Base-by-base conservation (phyloP, 2,113 vertebrate genomes). In the Sapajus apella region DNA sequence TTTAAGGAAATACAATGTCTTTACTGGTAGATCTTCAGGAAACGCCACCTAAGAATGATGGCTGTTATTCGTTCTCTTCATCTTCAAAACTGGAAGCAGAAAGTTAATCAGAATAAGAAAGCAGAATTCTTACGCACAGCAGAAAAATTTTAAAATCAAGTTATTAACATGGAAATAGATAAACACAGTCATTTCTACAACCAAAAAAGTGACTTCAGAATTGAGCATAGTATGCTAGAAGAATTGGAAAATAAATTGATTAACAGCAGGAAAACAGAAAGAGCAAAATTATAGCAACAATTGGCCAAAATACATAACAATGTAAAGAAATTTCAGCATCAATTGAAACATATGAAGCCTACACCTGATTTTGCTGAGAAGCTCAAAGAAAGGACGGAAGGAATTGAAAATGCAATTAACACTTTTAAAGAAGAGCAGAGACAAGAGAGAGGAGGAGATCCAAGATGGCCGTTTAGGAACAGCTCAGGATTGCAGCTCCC, bases 321-420 rank as follows among this genome's bases (percentile, higher is more conserved):
- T 12, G 99, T 99, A 84, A 99, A 98, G 93, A 99, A 96, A 93
- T 99, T 99, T 98, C 99, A 99, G 95, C 98, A 93, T 91, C 99
- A 99, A 73, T 98, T 99, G 70, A 98, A 97, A 97, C 98, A 99
- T 93, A 98, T 99, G 92, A 99, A 99, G 85, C 99, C 99, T 52
- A 99, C 99, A 95, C 98, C 99, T 58, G 98, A 99, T 66, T 98
- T 99, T 98, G 98, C 99, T 97, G 99, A 99, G 95, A 99, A 98
- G 97, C 98, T 99, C 45, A 98, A 99, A 98, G 99, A 99, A 98
- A 99, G 99, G 97, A 99, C 99, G 99, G 99, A 99, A 94, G 99
- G 99, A 97, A 98, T 98, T 98, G 99, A 99, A 99, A 99, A 98
- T 94, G 98, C 99, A 79, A 99, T 99, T 89, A 99, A 92, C 94